A percentile compares a stretch with the other conserved stretches of the same genome.
phyloP scores from a whole-genome alignment of 2,888 invertebrate genomes.

The Sialis lutaria region DNA sequence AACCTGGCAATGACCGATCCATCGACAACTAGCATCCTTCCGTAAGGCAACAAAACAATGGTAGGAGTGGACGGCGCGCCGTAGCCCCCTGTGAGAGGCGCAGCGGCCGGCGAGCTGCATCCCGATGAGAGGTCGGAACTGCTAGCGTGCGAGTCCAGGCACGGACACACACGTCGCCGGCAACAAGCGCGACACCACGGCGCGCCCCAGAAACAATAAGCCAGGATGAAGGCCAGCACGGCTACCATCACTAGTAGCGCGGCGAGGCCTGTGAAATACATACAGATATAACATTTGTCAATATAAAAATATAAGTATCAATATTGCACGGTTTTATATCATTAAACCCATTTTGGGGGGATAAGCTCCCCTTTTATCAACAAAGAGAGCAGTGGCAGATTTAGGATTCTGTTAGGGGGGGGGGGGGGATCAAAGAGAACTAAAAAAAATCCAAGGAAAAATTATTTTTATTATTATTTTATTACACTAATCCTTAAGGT shows the following conservation, averaged over 20 bases:
- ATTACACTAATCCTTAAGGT: too few relatives aligned
- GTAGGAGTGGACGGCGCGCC: conserved; percentile 29
- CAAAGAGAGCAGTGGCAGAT: too few relatives aligned
- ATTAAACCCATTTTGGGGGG: too few relatives aligned
- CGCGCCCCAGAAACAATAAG: conserved; percentile 39
- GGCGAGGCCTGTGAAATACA: conserved; percentile 22
- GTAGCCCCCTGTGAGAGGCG: conserved; percentile 11
- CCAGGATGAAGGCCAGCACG: conserved; percentile 33
- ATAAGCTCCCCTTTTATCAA: too few relatives aligned
- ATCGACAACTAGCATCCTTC: conserved; percentile 36
- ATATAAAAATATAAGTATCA: too few relatives aligned
- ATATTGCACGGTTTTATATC: too few relatives aligned
- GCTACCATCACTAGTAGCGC: conserved; percentile 35
- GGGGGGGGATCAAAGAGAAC: too few relatives aligned
- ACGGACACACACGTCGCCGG: conserved; percentile 13
- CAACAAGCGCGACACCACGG: conserved; percentile 27
- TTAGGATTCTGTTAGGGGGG: too few relatives aligned
- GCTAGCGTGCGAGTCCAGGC: conserved; percentile 1
- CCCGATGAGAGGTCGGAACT: background rate
- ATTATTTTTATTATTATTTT: too few relatives aligned
- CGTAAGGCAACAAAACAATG: conserved; percentile 34
- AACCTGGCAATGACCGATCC: conserved; percentile 32
- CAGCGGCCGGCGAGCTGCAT: conserved; percentile 4
- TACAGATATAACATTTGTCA: too few relatives aligned
- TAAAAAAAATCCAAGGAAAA: too few relatives aligned